These are phyloP conservation scores for Girardinus metallicus DNA, from an alignment of 2,797 vertebrate genomes.

Conservation along the genomic window DNA sequence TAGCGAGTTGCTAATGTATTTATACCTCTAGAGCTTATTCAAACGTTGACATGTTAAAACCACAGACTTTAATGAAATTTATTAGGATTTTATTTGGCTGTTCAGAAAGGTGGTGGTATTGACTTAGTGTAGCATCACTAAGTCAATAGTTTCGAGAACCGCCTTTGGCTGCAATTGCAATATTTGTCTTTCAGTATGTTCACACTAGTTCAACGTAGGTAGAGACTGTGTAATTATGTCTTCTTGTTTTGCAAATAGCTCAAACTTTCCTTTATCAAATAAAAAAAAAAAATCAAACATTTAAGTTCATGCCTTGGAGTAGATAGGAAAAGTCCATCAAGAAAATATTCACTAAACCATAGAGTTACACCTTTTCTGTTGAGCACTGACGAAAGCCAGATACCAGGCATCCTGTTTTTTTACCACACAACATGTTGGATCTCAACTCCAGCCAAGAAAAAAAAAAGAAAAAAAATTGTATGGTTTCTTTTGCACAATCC, in stretches of 20 bases:
- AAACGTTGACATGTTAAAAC: not conserved
- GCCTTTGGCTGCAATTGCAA: not conserved
- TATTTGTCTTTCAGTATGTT: not conserved
- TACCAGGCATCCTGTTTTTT: not conserved
- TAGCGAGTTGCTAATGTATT: not conserved
- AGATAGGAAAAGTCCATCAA: not conserved
- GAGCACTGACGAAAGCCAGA: not conserved
- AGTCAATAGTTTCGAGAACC: not conserved
- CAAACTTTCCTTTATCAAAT: not conserved
- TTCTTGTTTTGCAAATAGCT: not conserved
- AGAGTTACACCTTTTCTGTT: not conserved
- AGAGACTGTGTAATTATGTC: not conserved
- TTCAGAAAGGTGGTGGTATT: not conserved
- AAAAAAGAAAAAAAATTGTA: no score
- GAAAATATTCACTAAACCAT: no score
- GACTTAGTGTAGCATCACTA: not conserved
- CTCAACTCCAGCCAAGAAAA: slow-evolving; percentile 4
- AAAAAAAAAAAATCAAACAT: not conserved
- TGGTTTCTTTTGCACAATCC: slow-evolving; percentile 14
- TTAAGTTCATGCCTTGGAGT: not conserved
- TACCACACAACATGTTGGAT: not conserved
- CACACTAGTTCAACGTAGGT: not conserved
- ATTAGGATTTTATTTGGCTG: not conserved
- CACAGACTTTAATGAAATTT: not conserved
- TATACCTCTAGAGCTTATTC: not conserved